These are phyloP conservation scores for Jordanella pulchra DNA, from an alignment of 2,797 vertebrate species.

Conservation along the genomic window DNA sequence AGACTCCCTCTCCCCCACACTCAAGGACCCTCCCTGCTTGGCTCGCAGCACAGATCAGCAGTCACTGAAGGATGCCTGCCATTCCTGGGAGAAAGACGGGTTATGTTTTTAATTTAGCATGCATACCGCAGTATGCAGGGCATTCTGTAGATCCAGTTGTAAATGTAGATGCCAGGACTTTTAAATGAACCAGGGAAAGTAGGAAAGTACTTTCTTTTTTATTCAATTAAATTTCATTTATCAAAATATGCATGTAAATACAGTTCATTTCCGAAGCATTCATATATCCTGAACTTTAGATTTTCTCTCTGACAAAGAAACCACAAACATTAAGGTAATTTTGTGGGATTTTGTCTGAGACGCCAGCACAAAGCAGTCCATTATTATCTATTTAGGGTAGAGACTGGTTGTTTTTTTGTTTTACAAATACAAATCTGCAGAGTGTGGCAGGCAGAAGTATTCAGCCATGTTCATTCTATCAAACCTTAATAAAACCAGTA, in stretches of 20 bases:
- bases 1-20: constrained; percentile 50
- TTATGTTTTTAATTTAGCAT: constrained; percentile 72
- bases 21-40: constrained; percentile 70
- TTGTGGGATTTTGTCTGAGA: neutral
- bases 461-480: too few species aligned
- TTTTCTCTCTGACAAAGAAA: neutral
- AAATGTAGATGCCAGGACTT: constrained; percentile 5
- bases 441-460: neutral
- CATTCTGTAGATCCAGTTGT: constrained; percentile 12
- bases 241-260: neutral
- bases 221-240: neutral
- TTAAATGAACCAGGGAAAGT: constrained; percentile 8
- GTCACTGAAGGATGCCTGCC: constrained; percentile 89
- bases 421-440: neutral
- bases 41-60: constrained; percentile 79
- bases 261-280: neutral
- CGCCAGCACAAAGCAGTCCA: neutral
- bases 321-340: neutral
- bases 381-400: neutral
- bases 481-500: neutral
- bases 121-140: constrained; percentile 21
- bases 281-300: neutral
- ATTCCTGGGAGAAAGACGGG: constrained; percentile 85
- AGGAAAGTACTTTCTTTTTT: constrained; percentile 1
- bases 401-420: neutral